Evolutionary conservation across 2,797 vertebrate genomes (phyloP).

Genomic region (Lerista edwardsae): DNA sequence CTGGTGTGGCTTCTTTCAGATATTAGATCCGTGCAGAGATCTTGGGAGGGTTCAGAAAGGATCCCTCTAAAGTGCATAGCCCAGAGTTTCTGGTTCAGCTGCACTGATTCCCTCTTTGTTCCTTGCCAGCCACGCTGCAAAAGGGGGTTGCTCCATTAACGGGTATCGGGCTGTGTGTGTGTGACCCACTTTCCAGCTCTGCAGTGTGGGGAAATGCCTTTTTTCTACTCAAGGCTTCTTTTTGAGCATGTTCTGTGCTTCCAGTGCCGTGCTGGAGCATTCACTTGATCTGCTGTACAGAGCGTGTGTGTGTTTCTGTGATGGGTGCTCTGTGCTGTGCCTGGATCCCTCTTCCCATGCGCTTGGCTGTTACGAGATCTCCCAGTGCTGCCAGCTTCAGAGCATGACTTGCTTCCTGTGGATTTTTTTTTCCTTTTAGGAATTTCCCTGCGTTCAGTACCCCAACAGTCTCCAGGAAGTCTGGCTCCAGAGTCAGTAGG

Average conservation of each 20-base stretch:
- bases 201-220: background rate
- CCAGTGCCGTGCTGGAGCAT: background rate
- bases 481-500: slow-evolving; percentile 89
- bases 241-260: background rate
- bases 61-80: background rate
- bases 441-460: slow-evolving; percentile 88
- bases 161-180: too few relatives aligned
- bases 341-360: background rate
- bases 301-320: background rate
- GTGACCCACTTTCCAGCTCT: background rate
- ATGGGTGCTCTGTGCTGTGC: background rate
- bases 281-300: background rate
- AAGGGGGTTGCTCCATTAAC: background rate
- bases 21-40: background rate
- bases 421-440: slow-evolving; percentile 72
- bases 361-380: background rate
- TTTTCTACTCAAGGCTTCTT: background rate
- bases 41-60: background rate
- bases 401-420: accelerated
- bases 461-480: slow-evolving; percentile 87
- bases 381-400: background rate
- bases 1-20: background rate
- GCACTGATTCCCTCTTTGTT: background rate
- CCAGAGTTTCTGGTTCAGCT: background rate
- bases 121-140: background rate